Base-by-base conservation (phyloP, 2,113 vertebrate species). In the Misgurnus anguillicaudatus region DNA sequence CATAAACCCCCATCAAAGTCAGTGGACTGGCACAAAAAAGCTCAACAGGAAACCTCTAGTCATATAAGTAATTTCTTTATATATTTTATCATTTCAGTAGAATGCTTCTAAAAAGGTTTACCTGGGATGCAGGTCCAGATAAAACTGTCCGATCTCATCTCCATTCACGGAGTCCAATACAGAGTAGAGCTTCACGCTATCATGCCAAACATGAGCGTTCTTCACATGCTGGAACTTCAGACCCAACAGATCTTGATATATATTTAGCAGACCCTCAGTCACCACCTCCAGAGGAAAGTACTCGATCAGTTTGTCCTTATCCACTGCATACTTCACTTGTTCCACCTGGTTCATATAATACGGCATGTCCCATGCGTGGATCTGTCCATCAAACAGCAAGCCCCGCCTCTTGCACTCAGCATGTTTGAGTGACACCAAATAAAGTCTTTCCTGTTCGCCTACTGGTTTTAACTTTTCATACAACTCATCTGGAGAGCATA, bases 331-430 rank as follows among this genome's bases (percentile, higher is more conserved):
- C 87, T 94, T 95, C 85, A 96, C 92, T 86, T 95, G 94, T 88
- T 98, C 95, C 73, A 95, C 95, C 83, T 93, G 94, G 65, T 94
- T 96, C 95, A 98, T 96, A 85, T 96, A 99, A 84, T 98, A 99
- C 61, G 93, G 92, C 42, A 98, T 86, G 88, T 98, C 97, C 97
- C 97, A 99, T 4, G 95, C 95, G 8, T 96, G 94, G 88, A 98
- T 95, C 90, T 89, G 93, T 72, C 92, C 94, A 14, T 98, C 96
- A 36, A 91, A 97, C 14, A 85, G 75, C 19, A 88, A 83, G 42
- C 93, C 94, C 87, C 78, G 91, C 89, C 93, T 93, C 86, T 93
- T 74, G 79, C 95, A 97, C 80, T 99, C 96, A n/a, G 90, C 90
- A 87, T 92, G 92, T 90, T 98, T 99, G 80, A 98, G 90, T 0